Evolutionary conservation across 2,113 vertebrate genomes (phyloP).

Genomic region (Puffinus mauretanicus): DNA sequence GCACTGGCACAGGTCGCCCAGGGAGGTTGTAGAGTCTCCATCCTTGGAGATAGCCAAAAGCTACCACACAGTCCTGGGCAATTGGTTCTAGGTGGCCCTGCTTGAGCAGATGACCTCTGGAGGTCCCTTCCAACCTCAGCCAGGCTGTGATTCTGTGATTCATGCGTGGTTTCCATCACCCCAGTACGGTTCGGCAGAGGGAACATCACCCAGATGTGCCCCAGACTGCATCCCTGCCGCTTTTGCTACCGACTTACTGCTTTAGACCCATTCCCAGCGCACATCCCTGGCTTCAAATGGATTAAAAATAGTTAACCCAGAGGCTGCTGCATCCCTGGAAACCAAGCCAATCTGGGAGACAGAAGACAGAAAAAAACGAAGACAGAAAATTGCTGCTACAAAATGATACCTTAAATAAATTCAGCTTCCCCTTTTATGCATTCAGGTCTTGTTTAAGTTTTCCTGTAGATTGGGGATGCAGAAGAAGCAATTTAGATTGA

Average conservation of each 20-base stretch:
- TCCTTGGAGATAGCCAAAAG: neutral
- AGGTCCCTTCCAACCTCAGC: neutral
- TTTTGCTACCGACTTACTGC: neutral
- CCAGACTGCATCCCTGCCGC: neutral
- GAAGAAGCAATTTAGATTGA: conserved; percentile 38
- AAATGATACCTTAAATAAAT: neutral
- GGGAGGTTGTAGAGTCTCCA: neutral
- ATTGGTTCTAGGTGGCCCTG: neutral
- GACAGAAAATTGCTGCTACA: neutral
- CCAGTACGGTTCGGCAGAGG: fast-evolving
- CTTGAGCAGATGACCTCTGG: neutral
- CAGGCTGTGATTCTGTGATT: neutral
- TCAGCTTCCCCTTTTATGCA: neutral
- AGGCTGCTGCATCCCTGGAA: neutral
- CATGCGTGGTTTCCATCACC: fast-evolving
- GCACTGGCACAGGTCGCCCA: neutral
- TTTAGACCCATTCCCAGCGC: neutral
- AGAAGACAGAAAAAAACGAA: neutral
- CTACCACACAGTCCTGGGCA: neutral
- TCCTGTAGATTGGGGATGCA: neutral
- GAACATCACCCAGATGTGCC: neutral
- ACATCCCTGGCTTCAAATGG: neutral
- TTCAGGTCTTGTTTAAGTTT: conserved; percentile 11
- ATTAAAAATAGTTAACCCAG: neutral
- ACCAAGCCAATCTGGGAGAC: neutral